A percentile compares a stretch with the other conserved stretches of the same genome.
phyloP scores from a whole-genome alignment of 2,888 invertebrate genomes.

The Cancer borealis region DNA sequence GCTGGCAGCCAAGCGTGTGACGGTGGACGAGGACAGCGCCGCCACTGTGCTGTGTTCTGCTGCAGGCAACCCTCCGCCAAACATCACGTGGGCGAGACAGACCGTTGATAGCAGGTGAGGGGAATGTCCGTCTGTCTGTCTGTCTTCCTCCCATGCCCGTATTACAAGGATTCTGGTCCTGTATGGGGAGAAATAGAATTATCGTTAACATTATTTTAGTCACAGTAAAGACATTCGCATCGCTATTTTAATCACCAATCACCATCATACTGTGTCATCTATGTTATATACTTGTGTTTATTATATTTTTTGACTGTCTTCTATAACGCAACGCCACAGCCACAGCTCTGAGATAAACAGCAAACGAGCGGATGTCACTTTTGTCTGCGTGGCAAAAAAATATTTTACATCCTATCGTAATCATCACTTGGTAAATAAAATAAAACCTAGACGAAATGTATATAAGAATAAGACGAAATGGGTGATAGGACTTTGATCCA shows the following conservation, averaged over 20 bases:
- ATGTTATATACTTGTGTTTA: background rate
- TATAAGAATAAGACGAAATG: background rate
- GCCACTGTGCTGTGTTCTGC: conserved; percentile 62
- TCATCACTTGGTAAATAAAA: background rate
- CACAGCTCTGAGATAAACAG: too few relatives aligned
- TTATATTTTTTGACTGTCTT: background rate
- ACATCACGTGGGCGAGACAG: conserved; percentile 59
- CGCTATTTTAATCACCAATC: background rate
- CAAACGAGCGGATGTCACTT: background rate
- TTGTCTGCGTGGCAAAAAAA: background rate
- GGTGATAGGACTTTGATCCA: background rate
- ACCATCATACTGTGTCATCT: background rate
- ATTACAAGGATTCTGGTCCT: background rate
- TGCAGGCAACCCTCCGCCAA: conserved; percentile 56
- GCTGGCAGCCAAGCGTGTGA: conserved; percentile 54
- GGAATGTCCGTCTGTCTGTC: background rate
- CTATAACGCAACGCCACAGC: too few relatives aligned
- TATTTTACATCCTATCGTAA: too few relatives aligned
- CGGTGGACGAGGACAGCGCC: conserved; percentile 54
- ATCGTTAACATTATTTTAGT: background rate
- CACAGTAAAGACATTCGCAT: background rate
- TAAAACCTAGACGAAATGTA: background rate
- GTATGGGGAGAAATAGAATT: background rate
- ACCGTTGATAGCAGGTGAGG: conserved; percentile 48
- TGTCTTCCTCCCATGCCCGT: background rate